Base-by-base conservation (phyloP, 1,140 invertebrate species). In the Neelides sp. region DNA sequence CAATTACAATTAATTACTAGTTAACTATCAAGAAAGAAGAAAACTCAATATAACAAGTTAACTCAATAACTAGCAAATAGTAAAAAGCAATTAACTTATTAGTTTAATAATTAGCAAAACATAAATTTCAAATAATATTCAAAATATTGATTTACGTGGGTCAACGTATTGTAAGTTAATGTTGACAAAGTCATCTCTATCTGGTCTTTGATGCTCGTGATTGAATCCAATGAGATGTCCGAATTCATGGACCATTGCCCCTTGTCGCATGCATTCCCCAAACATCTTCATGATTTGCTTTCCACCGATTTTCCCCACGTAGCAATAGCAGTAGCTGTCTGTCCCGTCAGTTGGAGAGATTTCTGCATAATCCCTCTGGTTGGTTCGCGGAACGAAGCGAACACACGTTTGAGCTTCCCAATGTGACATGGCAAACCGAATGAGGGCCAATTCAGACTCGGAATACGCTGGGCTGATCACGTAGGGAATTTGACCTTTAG, bases 181-280 rank as follows among this genome's bases (percentile, higher is more conserved):
- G 20, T 58, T 55, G 10, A 71, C 67, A 57, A 61, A 66, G 5
- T 63, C 48, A 52, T 71, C 68, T 5, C 69, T 47, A 51, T 71
- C 69, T 0, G 67, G 67, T 1, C 69, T 56, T 26, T 66, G 64
- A 54, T 69, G 69, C 48, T 71, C 67, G 52, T 71, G 69, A 57
- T 62, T 66, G 53, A 71, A 67, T 1, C 69, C 69, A 12, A 70
- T 43, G 8, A 64, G 62, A 48, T 71, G 69, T 1, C 64, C 64
- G 37, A 69, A 55, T 50, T 69, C 68, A 55, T 69, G 68, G 1
- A 69, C 24, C 20, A 52, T 47, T 4, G 44, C 43, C 13, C 35
- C 42, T 13, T 41, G 35, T 19, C 42, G n/a, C 5, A 52, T 7
- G 13, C 51, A 52, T 28, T 46, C 51, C 7, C 15, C 15, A 39